Evolutionary conservation across 2,888 invertebrate genomes (phyloP).

Genomic region (Stegana nigrithorax): DNA sequence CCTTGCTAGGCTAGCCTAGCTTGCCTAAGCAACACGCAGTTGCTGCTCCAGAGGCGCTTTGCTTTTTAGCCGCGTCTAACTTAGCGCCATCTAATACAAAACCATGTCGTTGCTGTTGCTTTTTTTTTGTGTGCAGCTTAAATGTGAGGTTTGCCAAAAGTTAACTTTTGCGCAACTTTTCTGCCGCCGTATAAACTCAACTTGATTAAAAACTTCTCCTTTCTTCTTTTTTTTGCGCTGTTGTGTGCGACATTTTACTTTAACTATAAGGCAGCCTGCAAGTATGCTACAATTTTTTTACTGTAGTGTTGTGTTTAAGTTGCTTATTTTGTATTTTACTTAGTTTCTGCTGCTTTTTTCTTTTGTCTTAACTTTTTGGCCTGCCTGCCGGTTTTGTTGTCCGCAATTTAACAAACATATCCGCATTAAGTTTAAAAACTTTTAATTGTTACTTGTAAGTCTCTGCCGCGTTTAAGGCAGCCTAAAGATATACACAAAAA

Average conservation of each 20-base stretch:
- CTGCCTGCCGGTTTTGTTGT: too few species aligned
- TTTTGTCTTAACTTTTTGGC: neutral
- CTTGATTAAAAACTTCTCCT: slow-evolving; percentile 15
- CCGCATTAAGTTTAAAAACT: slow-evolving; percentile 62
- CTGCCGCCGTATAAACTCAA: neutral
- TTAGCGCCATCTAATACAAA: too few species aligned
- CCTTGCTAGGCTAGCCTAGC: too few species aligned
- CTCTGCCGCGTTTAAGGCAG: neutral
- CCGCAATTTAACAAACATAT: slow-evolving; percentile 61
- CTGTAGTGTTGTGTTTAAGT: neutral
- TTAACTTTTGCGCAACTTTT: slow-evolving; percentile 12
- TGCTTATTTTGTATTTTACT: neutral
- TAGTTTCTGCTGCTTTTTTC: neutral
- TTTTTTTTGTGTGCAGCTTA: neutral
- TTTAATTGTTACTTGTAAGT: slow-evolving; percentile 58
- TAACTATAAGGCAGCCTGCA: neutral
- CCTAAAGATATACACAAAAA: neutral
- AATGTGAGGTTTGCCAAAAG: slow-evolving; percentile 17
- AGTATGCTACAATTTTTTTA: neutral
- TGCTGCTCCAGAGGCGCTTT: too few species aligned
- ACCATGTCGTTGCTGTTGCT: too few species aligned
- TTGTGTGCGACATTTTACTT: neutral
- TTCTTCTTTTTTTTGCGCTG: slow-evolving; percentile 17
- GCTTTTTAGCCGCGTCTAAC: too few species aligned
- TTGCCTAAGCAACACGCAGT: too few species aligned